phyloP scores from a whole-genome alignment of 1,140 invertebrate species.

The Homalodisca vitripennis region DNA sequence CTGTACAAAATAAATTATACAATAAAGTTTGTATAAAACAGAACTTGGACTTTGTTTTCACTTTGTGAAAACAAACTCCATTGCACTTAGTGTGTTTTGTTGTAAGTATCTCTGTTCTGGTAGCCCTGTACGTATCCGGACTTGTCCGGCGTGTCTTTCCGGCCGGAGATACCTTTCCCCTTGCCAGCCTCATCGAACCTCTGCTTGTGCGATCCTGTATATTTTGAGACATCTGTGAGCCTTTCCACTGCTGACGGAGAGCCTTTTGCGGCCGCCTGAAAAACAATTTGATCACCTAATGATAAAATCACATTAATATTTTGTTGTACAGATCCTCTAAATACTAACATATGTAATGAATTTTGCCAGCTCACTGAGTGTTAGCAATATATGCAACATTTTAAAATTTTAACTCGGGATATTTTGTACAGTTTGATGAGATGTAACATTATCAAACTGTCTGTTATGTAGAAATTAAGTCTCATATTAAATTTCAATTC shows the following conservation, averaged over 20 bases:
- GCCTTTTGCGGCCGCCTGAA: slow-evolving; percentile 5
- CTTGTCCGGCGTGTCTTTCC: slow-evolving; percentile 72
- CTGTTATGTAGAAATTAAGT: too few relatives aligned
- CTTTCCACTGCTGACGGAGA: slow-evolving; percentile 64
- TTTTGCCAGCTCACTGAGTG: too few relatives aligned
- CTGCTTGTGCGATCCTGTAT: slow-evolving; percentile 88
- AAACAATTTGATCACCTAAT: too few relatives aligned
- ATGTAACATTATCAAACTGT: too few relatives aligned
- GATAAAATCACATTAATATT: too few relatives aligned
- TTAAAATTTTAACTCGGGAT: too few relatives aligned
- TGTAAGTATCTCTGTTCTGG: slow-evolving; percentile 78
- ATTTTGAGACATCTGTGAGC: slow-evolving; percentile 86
- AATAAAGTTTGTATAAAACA: slow-evolving; percentile 7
- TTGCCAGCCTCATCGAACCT: slow-evolving; percentile 68
- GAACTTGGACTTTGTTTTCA: too few relatives aligned
- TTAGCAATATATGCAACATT: too few relatives aligned
- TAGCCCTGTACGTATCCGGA: slow-evolving; percentile 90
- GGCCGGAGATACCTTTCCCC: slow-evolving; percentile 84
- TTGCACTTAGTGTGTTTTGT: slow-evolving; percentile 50
- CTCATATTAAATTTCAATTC: too few relatives aligned
- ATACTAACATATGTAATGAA: too few relatives aligned
- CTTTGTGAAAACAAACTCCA: background rate
- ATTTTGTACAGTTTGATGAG: too few relatives aligned
- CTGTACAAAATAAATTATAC: slow-evolving; percentile 8
- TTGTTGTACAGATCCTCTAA: too few relatives aligned